Percentiles rank a stretch among this genome's conserved stretches.
These are phyloP conservation scores for Amphipoea lucens DNA, from an alignment of 2,888 invertebrate genomes.

Conservation along the genomic window DNA sequence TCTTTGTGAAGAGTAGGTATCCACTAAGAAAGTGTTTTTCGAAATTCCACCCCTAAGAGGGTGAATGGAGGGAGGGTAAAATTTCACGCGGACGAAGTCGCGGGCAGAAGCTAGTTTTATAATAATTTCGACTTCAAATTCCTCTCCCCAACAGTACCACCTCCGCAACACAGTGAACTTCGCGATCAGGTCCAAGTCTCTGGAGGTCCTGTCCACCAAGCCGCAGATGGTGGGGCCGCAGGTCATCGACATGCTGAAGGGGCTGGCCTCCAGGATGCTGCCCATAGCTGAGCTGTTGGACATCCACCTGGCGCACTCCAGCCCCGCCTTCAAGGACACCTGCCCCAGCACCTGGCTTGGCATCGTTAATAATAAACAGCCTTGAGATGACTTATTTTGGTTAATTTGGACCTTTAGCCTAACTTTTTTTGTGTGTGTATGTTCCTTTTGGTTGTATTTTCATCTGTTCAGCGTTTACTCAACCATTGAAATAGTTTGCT, in stretches of 20 bases:
- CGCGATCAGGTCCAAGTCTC: conserved; percentile 73
- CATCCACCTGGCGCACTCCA: conserved; percentile 82
- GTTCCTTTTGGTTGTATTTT: neutral
- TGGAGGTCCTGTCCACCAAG: conserved; percentile 80
- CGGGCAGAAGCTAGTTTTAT: too few relatives aligned
- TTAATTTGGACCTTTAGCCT: neutral
- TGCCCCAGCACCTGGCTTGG: conserved; percentile 84
- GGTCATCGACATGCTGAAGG: conserved; percentile 82
- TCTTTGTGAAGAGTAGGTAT: too few relatives aligned
- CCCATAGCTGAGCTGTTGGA: conserved; percentile 83
- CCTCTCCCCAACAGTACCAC: conserved; percentile 77
- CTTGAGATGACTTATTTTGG: conserved; percentile 43
- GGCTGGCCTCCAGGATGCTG: conserved; percentile 77
- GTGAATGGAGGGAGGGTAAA: too few relatives aligned
- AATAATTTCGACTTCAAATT: neutral
- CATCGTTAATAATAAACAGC: conserved; percentile 84
- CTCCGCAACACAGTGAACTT: conserved; percentile 84
- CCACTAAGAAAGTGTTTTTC: too few relatives aligned
- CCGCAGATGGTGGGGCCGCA: conserved; percentile 81
- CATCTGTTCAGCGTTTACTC: neutral
- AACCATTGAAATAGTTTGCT: too few relatives aligned
- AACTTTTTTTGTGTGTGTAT: neutral
- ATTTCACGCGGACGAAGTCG: too few relatives aligned
- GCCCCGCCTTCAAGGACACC: conserved; percentile 83
- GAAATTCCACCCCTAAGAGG: too few relatives aligned